A percentile compares a stretch with the other conserved stretches of the same genome.
phyloP scores from a whole-genome alignment of 2,797 vertebrate genomes.

The Ambastaia sidthimunki region DNA sequence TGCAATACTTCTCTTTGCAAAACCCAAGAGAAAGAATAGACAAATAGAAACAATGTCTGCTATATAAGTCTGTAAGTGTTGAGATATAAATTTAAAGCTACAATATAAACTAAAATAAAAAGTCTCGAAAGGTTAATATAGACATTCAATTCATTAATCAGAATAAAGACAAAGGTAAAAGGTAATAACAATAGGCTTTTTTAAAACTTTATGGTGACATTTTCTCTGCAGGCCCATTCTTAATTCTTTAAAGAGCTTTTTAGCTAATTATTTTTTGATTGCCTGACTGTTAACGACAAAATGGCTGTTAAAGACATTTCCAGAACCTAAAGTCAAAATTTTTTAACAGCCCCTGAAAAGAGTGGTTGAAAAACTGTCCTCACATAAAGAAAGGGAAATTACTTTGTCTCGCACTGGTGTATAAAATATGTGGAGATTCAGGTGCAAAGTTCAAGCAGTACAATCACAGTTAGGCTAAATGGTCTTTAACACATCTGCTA shows the following conservation, averaged over 20 bases:
- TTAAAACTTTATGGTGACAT: background rate
- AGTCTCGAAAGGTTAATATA: background rate
- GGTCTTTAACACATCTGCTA: conserved; percentile 27
- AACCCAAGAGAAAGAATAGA: too few relatives aligned
- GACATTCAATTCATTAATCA: background rate
- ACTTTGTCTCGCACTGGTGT: background rate
- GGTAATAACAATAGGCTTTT: background rate
- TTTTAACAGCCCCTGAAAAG: too few relatives aligned
- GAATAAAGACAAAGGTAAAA: background rate
- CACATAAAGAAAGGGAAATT: too few relatives aligned
- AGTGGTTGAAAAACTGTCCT: too few relatives aligned
- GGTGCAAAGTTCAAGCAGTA: conserved; percentile 20
- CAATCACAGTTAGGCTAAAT: conserved; percentile 23
- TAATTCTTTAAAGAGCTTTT: background rate
- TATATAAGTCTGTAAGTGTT: too few relatives aligned
- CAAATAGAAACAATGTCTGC: too few relatives aligned
- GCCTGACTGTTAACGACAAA: too few relatives aligned
- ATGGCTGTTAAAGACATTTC: too few relatives aligned
- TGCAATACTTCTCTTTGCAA: too few relatives aligned
- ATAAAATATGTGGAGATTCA: background rate
- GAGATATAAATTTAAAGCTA: background rate
- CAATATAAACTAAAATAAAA: background rate
- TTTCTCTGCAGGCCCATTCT: background rate
- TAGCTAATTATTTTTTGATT: too few relatives aligned
- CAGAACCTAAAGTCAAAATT: too few relatives aligned